Base-by-base conservation (phyloP, 2,113 vertebrate genomes). In the Lanius collurio region DNA sequence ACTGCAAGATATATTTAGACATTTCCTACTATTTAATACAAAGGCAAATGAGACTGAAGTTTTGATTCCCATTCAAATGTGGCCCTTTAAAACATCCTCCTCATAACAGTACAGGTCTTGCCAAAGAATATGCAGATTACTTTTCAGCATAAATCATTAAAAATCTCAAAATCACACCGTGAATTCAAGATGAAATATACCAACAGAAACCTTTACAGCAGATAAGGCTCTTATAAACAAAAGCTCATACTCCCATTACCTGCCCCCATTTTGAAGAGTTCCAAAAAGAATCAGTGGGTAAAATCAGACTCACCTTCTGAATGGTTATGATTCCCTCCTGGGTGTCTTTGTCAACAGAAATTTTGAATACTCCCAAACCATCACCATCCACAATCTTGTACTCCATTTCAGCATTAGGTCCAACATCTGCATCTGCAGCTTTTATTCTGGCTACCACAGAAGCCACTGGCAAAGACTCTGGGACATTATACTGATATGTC, bases 331-430 rank as follows among this genome's bases (percentile, higher is more conserved):
- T 98, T 90, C 99, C 99, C 77, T 99, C 99, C 60, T 99, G 99
- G 0, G 99, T 99, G 17, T 99, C 98, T 97, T 99, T 98, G 63
- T 99, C 99, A 1, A 99, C 99, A 42, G 98, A 98, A 94, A 99
- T 98, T 97, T 99, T 99, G 97, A 99, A 99, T 85, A 99, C 90
- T 41, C 98, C 98, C 10, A 98, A 83, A 23, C 98, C 98, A 73
- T 99, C 99, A 33, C 99, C 98, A 78, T 99, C 99, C 95, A 99
- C 98, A 90, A 99, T 99, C 90, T 98, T 98, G 95, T 99, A 99
- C 90, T 99, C 99, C 99, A 99, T 99, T 97, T 99, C 99, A 9
- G 99, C 99, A 33, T 99, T 99, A 70, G 97, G 86, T 70, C 99
- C 99, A 41, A 99, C 97, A 82, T 99, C 99, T 31, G 98, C 98